Percentiles rank a stretch among this genome's conserved stretches.
Conservation (phyloP, 2,888 invertebrate genomes). For the Liposcelis brunnea region DNA sequence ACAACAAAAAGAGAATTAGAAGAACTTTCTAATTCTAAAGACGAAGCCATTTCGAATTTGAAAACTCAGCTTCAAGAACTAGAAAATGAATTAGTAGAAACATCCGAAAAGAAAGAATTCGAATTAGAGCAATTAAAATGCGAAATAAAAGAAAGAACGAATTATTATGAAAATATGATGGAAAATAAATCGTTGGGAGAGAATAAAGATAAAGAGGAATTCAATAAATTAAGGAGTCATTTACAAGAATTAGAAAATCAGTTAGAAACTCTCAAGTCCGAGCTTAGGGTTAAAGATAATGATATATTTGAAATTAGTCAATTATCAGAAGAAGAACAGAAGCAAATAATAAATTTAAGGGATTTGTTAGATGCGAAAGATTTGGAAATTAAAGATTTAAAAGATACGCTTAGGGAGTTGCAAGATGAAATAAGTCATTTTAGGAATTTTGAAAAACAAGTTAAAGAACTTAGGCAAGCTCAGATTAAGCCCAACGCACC, state of each 20-base stretch:
- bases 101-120: slow-evolving; percentile 7
- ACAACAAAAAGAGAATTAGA: slow-evolving; percentile 20
- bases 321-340: slow-evolving; percentile 31
- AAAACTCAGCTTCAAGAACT: slow-evolving; percentile 16
- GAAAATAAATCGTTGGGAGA: not conserved
- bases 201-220: not conserved
- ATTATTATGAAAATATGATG: not conserved
- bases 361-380: slow-evolving; percentile 48
- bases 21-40: slow-evolving; percentile 17
- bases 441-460: slow-evolving; percentile 21
- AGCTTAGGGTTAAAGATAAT: not conserved
- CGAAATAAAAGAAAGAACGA: not conserved
- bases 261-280: not conserved
- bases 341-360: slow-evolving; percentile 38
- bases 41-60: slow-evolving; percentile 16
- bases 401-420: slow-evolving; percentile 41
- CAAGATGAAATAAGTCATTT: slow-evolving; percentile 23
- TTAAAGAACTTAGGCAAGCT: slow-evolving; percentile 16
- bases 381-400: slow-evolving; percentile 51
- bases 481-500: not conserved
- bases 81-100: not conserved
- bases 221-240: not conserved
- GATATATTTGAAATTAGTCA: too few relatives aligned
- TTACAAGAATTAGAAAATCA: not conserved
- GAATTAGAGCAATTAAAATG: slow-evolving; percentile 1